Evolutionary conservation across 2,797 vertebrate genomes (phyloP), one percentile per base, ranked within the genome.

Genomic region (Austrolebias charrua): DNA sequence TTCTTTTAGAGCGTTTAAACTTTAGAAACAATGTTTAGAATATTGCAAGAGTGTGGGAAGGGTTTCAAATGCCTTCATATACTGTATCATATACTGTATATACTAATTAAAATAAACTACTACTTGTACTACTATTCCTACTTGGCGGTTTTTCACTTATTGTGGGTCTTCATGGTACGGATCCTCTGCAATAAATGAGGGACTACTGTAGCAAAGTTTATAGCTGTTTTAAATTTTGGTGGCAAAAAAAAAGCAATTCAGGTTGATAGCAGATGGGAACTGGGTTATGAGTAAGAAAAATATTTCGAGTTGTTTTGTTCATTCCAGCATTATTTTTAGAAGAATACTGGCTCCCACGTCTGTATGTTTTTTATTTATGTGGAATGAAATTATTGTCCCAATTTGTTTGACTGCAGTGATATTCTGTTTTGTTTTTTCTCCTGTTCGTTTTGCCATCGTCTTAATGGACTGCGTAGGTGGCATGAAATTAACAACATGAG

Each of bases 401-500:
- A 46, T 61, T 58, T 64, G 43, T 67, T 57, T 46, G 42, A 68
- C 63, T 75, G 55, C 54, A 16, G 42, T 59, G 3, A 56, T 47
- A 60, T 76, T 47, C 1, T 29, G 33, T 3, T 43, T 60, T 33
- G 2, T 38, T 2, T 0, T 4, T 59, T 66, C 54, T 3, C 16
- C 43, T n/a, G 11, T 20, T 13, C 20, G 73, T 42, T 81, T 35
- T 12, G 60, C 50, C 60, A 7, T 60, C 57, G 13, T 67, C 57
- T 69, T 73, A 83, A 85, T 87, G 81, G 73, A 69, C 80, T 56
- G 71, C 84, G 82, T 85, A 99, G 98, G 93, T 99, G 98, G 98
- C 94, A 96, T 73, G 97, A 99, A 84, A 98, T 99, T 88, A 95
- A 95, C 74, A 97, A 97, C 90, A 97, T 99, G 97, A 96, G 95